A percentile compares a stretch with the other conserved stretches of the same genome.
These are phyloP conservation scores for Cyrtodaria siliqua DNA, from an alignment of 2,888 invertebrate species.

Conservation along the genomic window DNA sequence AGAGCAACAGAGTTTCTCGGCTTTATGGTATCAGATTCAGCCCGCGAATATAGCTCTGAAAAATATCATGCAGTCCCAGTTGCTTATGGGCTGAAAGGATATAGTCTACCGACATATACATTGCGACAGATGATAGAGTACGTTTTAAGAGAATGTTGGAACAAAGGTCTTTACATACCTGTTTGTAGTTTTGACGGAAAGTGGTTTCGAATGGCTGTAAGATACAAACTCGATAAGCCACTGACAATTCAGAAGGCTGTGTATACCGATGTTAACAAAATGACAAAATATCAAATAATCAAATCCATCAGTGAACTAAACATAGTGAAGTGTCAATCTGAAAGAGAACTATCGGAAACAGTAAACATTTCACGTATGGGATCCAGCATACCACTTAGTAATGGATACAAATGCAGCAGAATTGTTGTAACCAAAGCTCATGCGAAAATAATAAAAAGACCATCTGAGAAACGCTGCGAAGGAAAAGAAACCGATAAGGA, in stretches of 20 bases:
- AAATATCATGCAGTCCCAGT: conserved; percentile 18
- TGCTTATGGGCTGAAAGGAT: conserved; percentile 41
- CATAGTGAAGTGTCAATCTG: too few relatives aligned
- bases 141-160: conserved; percentile 21
- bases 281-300: conserved; percentile 19
- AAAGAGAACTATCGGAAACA: too few relatives aligned
- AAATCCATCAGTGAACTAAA: too few relatives aligned
- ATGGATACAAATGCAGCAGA: too few relatives aligned
- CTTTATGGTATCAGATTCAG: conserved; percentile 29
- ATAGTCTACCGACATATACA: conserved; percentile 15
- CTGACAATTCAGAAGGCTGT: conserved; percentile 35
- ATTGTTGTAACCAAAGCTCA: too few relatives aligned
- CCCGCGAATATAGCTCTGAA: conserved; percentile 15
- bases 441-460: too few relatives aligned
- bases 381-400: too few relatives aligned
- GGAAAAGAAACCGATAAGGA: too few relatives aligned
- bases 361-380: too few relatives aligned
- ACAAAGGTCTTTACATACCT: conserved; percentile 22
- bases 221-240: conserved; percentile 21
- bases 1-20: conserved; percentile 41
- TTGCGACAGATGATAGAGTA: conserved; percentile 16
- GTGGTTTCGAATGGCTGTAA: conserved; percentile 31
- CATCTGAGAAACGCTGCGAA: too few relatives aligned
- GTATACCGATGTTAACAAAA: conserved; percentile 12
- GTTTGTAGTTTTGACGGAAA: conserved; percentile 36